Evolutionary conservation across 2,888 invertebrate species (phyloP).

Genomic region (Pristionchus fissidentatus): DNA sequence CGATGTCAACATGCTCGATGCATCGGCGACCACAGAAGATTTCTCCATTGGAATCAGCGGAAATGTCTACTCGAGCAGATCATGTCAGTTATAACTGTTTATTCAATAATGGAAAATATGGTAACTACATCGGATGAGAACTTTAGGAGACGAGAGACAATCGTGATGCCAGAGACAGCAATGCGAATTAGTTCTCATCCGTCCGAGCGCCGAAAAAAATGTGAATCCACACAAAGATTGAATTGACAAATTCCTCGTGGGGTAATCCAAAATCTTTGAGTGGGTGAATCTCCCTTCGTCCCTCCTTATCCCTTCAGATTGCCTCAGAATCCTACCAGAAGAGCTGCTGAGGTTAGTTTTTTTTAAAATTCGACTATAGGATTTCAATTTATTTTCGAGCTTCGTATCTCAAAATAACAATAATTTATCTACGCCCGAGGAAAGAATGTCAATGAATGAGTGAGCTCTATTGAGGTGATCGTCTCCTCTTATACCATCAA

Average conservation of each 20-base stretch:
- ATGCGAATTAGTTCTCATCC: too few relatives aligned
- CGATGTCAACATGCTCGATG: conserved; percentile 62
- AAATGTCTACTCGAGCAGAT: conserved; percentile 59
- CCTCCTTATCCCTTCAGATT: conserved; percentile 64
- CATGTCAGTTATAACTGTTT: conserved; percentile 52
- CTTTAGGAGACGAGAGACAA: too few relatives aligned
- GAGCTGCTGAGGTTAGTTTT: conserved; percentile 60
- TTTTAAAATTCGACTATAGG: background rate
- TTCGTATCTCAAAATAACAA: too few relatives aligned
- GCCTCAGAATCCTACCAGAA: conserved; percentile 56
- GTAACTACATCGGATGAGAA: too few relatives aligned
- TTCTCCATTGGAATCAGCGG: conserved; percentile 65
- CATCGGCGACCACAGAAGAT: conserved; percentile 59
- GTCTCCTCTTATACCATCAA: conserved; percentile 63
- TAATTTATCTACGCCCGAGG: background rate
- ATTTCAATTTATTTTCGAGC: background rate
- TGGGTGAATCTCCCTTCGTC: conserved; percentile 58
- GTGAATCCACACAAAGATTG: background rate
- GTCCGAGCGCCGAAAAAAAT: too few relatives aligned
- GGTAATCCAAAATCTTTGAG: conserved; percentile 49
- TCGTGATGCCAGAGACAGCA: too few relatives aligned
- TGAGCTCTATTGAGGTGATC: conserved; percentile 49
- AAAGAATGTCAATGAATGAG: background rate
- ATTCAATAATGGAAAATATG: too few relatives aligned
- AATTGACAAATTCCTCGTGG: background rate